Percentiles rank a stretch among this genome's conserved stretches.
phyloP scores from a whole-genome alignment of 53 echinoderm and acorn worm species.

The Mesocentrotus franciscanus region DNA sequence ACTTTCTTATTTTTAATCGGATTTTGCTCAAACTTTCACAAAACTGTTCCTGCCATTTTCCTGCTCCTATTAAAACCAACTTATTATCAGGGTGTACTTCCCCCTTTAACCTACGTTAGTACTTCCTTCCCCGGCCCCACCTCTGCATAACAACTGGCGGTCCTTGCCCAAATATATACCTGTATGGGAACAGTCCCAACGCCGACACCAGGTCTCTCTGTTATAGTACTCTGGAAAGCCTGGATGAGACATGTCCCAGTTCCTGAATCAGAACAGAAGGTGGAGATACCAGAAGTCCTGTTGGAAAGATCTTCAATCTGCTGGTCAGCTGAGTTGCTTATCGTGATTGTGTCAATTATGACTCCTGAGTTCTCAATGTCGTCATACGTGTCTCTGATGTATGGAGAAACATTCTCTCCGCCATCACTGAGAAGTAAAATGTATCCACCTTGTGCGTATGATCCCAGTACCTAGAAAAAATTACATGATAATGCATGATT shows the following conservation, averaged over 20 bases:
- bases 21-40: too few species aligned
- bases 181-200: not conserved
- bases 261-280: slow-evolving; percentile 37
- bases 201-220: slow-evolving; percentile 31
- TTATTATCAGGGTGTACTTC: too few species aligned
- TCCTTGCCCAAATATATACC: not conserved
- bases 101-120: too few species aligned
- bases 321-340: slow-evolving; percentile 22
- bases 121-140: too few species aligned
- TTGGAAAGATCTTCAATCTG: slow-evolving; percentile 7
- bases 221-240: slow-evolving; percentile 50
- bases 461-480: slow-evolving; percentile 49
- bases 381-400: not conserved
- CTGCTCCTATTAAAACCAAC: too few species aligned
- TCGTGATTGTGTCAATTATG: slow-evolving; percentile 52
- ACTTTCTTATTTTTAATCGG: too few species aligned
- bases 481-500: too few species aligned
- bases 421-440: slow-evolving; percentile 59
- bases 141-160: too few species aligned
- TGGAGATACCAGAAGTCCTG: not conserved
- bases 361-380: slow-evolving; percentile 26
- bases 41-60: too few species aligned
- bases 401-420: not conserved
- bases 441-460: slow-evolving; percentile 39
- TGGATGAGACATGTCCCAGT: slow-evolving; percentile 18